Evolutionary conservation across 2,888 invertebrate species (phyloP).

Genomic region (Eupithecia abbreviata): DNA sequence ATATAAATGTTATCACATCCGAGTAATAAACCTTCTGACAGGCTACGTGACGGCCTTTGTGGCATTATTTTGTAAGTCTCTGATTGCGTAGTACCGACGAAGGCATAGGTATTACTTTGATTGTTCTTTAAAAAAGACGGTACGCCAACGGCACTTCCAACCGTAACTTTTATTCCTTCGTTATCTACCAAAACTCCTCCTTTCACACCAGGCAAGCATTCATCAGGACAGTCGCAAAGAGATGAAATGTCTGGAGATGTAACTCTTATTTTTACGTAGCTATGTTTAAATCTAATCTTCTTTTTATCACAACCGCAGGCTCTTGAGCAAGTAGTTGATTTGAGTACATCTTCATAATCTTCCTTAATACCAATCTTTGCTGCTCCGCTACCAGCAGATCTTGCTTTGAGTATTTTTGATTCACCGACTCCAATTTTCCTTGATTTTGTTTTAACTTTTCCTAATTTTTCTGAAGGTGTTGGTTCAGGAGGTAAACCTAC

Average conservation of each 20-base stretch:
- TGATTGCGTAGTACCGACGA: not conserved
- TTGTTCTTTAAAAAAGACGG: slow-evolving; percentile 50
- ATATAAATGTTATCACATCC: slow-evolving; percentile 12
- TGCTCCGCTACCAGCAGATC: slow-evolving; percentile 30
- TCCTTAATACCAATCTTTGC: slow-evolving; percentile 51
- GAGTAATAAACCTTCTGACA: not conserved
- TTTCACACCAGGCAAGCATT: slow-evolving; percentile 66
- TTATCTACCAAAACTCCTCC: slow-evolving; percentile 65
- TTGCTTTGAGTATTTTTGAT: slow-evolving; percentile 23
- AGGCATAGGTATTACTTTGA: slow-evolving; percentile 16
- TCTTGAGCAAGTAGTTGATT: slow-evolving; percentile 66
- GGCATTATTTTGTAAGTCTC: not conserved
- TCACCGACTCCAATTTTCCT: slow-evolving; percentile 48
- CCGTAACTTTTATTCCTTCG: slow-evolving; percentile 69
- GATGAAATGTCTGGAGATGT: slow-evolving; percentile 71
- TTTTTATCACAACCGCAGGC: slow-evolving; percentile 71
- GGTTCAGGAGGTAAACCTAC: slow-evolving; percentile 51
- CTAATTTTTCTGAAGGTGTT: slow-evolving; percentile 54
- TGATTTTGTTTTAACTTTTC: slow-evolving; percentile 54
- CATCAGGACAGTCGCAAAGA: slow-evolving; percentile 64
- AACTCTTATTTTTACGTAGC: slow-evolving; percentile 70
- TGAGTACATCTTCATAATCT: slow-evolving; percentile 61
- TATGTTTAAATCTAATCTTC: slow-evolving; percentile 71
- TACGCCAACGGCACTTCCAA: slow-evolving; percentile 60
- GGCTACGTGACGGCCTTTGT: too few species aligned